Evolutionary conservation across 2,797 vertebrate species (phyloP).

Genomic region (Sebastes umbrosus): DNA sequence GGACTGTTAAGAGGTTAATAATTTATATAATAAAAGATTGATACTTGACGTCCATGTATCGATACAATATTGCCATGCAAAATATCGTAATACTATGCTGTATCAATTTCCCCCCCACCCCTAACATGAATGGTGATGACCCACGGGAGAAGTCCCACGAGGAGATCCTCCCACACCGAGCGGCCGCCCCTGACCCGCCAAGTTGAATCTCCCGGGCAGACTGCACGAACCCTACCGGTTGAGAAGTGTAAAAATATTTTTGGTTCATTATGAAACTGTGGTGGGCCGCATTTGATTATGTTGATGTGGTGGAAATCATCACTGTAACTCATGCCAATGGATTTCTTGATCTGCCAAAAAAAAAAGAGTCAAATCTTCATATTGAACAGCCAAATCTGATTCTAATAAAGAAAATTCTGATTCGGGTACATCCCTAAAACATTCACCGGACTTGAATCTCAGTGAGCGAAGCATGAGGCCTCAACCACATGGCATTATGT

Average conservation of each 20-base stretch:
- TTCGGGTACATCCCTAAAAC: background rate
- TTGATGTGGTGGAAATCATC: background rate
- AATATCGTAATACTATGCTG: no score
- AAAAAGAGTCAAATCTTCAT: background rate
- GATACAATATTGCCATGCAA: no score
- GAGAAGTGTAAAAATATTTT: background rate
- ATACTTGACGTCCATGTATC: no score
- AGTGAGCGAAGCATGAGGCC: background rate
- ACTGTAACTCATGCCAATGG: background rate
- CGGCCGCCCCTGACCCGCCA: background rate
- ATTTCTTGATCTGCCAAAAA: background rate
- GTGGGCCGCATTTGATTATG: background rate
- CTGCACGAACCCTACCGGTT: background rate
- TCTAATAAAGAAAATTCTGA: background rate
- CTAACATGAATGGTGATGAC: no score
- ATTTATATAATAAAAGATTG: no score
- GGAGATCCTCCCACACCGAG: no score
- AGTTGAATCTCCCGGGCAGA: background rate
- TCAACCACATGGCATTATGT: constrained; percentile 2
- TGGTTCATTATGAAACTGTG: background rate
- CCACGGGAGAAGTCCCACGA: background rate
- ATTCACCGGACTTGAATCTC: background rate
- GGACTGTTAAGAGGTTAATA: no score
- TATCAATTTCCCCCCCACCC: no score
- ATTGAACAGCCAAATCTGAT: background rate